Conservation (phyloP, 2,113 vertebrate genomes). For the Myanophis thanlyinensis region DNA sequence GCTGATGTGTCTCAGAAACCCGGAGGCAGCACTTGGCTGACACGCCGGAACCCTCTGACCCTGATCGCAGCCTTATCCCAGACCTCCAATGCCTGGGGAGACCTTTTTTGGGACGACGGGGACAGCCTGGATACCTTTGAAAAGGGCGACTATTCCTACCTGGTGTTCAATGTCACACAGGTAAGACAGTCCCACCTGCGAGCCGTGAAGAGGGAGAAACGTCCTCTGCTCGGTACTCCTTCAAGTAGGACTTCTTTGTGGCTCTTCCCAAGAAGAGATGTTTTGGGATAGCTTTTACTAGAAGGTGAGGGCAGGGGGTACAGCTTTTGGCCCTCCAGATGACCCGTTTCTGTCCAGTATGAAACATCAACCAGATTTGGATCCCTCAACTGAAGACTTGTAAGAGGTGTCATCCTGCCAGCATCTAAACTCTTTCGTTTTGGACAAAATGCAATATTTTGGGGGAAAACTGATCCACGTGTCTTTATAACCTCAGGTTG, state of each 20-base stretch:
- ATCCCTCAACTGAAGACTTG: not conserved
- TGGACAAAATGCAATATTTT: not conserved
- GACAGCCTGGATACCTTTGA: slow-evolving; percentile 81
- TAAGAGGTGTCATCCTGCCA: not conserved
- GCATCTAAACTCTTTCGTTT: not conserved
- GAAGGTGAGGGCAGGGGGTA: not conserved
- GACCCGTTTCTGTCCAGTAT: not conserved
- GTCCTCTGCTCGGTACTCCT: not conserved
- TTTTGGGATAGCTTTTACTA: not conserved
- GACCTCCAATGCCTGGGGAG: slow-evolving; percentile 69
- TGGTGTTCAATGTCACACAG: slow-evolving; percentile 76
- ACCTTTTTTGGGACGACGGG: slow-evolving; percentile 86
- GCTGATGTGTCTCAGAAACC: slow-evolving; percentile 67
- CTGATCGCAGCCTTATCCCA: slow-evolving; percentile 73
- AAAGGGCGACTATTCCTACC: slow-evolving; percentile 72
- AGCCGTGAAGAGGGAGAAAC: not conserved
- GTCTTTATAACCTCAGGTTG: not conserved
- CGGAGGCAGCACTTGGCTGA: slow-evolving; percentile 71
- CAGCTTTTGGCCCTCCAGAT: not conserved
- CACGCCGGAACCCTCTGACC: slow-evolving; percentile 75
- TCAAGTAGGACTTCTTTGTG: no score
- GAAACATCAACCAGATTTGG: not conserved
- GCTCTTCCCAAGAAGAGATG: not conserved
- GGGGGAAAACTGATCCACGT: not conserved
- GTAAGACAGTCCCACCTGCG: slow-evolving; percentile 54